A percentile compares a stretch with the other conserved stretches of the same genome.
These are phyloP conservation scores for Vidua macroura DNA, from an alignment of 2,113 vertebrate species.

Conservation along the genomic window DNA sequence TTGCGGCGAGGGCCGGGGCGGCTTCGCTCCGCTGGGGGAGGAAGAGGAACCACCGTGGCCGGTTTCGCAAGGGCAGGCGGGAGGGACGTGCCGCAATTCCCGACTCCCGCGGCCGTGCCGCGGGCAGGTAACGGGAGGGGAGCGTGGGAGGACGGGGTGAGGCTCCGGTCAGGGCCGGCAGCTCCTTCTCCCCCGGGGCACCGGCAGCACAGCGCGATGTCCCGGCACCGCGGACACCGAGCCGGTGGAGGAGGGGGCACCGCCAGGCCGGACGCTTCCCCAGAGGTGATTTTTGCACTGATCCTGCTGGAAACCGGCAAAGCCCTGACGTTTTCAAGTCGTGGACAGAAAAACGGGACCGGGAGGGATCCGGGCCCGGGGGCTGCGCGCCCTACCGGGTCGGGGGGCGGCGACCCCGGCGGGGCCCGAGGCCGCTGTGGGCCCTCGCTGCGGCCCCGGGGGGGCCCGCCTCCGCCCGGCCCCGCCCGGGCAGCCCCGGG, in stretches of 20 bases:
- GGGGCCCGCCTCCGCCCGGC: not conserved
- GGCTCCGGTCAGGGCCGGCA: not conserved
- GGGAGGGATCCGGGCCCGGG: not conserved
- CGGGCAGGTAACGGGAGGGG: not conserved
- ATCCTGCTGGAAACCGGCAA: not conserved
- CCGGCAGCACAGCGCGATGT: not conserved
- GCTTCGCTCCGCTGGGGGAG: not conserved
- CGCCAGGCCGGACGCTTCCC: not conserved
- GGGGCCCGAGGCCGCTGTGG: too few species aligned
- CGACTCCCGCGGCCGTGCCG: not conserved
- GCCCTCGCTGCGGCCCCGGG: too few species aligned
- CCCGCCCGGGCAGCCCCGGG: not conserved
- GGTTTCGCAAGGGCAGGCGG: not conserved
- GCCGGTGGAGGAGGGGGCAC: not conserved
- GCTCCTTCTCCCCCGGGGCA: not conserved
- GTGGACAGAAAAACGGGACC: fast-evolving
- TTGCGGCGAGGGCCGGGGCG: not conserved
- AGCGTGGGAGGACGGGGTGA: not conserved
- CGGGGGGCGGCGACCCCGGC: not conserved
- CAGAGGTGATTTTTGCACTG: not conserved
- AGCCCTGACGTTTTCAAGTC: fast-evolving
- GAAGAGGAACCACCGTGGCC: not conserved
- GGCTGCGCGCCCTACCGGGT: not conserved
- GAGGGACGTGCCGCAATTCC: not conserved
- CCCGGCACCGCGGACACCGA: not conserved